Conservation (phyloP, 2,797 vertebrate genomes). For the Synaphobranchus kaupii region DNA sequence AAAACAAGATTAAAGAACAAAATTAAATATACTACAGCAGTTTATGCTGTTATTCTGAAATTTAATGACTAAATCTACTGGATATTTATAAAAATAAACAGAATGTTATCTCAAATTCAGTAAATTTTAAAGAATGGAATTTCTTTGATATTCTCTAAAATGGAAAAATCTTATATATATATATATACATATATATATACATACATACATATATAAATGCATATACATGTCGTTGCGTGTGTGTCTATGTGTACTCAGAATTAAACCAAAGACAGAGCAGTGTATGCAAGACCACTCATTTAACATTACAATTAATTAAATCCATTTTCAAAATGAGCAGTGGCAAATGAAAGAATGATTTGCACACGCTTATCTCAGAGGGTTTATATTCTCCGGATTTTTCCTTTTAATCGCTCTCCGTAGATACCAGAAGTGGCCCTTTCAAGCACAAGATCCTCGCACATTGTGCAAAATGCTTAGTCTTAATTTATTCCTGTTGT, state of each 20-base stretch:
- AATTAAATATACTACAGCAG: slow-evolving; percentile 46
- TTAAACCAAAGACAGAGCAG: slow-evolving; percentile 52
- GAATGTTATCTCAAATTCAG: background rate
- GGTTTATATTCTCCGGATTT: slow-evolving; percentile 60
- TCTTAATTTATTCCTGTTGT: slow-evolving; percentile 99
- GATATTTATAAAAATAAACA: slow-evolving; percentile 38
- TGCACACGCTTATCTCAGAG: slow-evolving; percentile 73
- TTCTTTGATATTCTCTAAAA: slow-evolving; percentile 52
- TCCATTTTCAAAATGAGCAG: slow-evolving; percentile 71
- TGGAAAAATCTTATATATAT: slow-evolving; percentile 47
- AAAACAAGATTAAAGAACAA: slow-evolving; percentile 49
- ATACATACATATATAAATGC: background rate
- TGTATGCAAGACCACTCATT: slow-evolving; percentile 62
- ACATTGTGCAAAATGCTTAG: slow-evolving; percentile 79
- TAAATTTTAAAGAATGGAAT: slow-evolving; percentile 31
- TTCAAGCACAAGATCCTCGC: slow-evolving; percentile 69
- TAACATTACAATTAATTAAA: slow-evolving; percentile 79
- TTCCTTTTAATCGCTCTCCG: slow-evolving; percentile 69
- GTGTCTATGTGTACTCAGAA: background rate
- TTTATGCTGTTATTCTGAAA: slow-evolving; percentile 51
- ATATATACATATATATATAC: slow-evolving; percentile 11
- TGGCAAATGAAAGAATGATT: slow-evolving; percentile 75
- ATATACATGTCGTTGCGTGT: slow-evolving; percentile 46
- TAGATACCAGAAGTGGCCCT: slow-evolving; percentile 75
- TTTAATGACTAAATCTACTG: slow-evolving; percentile 42